Evolutionary conservation across 1,140 invertebrate genomes (phyloP), one percentile per base, ranked within the genome.

Genomic region (Oncopeltus fasciatus): DNA sequence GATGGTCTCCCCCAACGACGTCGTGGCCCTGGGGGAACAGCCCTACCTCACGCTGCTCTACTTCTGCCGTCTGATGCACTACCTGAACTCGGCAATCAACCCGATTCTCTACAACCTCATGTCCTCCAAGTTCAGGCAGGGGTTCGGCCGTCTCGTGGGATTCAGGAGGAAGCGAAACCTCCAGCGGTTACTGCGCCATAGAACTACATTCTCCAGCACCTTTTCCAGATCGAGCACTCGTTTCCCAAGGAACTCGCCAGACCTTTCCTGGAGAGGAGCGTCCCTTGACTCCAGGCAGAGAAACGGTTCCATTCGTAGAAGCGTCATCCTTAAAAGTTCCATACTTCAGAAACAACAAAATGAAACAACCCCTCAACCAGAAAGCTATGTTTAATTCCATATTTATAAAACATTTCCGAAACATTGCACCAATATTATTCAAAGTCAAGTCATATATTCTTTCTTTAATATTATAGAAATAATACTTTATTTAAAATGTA

Each of bases 81-180:
- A 92, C 70, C 75, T 91, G 58, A 91, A 93, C 70, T 90, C 87
- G 0, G 87, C 86, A 8, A 75, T 90, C 44, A 90, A 92, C 75
- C 88, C 88, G 0, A 85, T 90, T 62, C 71, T 90, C 1, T 90
- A 90, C 69, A 88, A 88, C 72, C 73, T 88, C n/a, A 88, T 88
- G 84, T 88, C 86, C 24, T 87, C 84, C 16, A 91, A 90, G 72
- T 92, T 92, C 70, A 79, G 88, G 1, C 78, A 80, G 21, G 87
- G 86, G 2, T 90, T 91, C 68, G 72, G 82, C 20, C 73, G 77
- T 66, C 73, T 88, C 0, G 86, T 83, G 66, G 77, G 78, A 12
- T 44, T 61, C 3, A 16, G 60, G n/a, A 46, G 67, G n/a, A 62
- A 66, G 33, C 51, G 57, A 33, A 20, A 59, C 26, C 51, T 62